These are phyloP conservation scores for Zalophus californianus DNA, from an alignment of 2,797 vertebrate genomes.

Conservation along the genomic window DNA sequence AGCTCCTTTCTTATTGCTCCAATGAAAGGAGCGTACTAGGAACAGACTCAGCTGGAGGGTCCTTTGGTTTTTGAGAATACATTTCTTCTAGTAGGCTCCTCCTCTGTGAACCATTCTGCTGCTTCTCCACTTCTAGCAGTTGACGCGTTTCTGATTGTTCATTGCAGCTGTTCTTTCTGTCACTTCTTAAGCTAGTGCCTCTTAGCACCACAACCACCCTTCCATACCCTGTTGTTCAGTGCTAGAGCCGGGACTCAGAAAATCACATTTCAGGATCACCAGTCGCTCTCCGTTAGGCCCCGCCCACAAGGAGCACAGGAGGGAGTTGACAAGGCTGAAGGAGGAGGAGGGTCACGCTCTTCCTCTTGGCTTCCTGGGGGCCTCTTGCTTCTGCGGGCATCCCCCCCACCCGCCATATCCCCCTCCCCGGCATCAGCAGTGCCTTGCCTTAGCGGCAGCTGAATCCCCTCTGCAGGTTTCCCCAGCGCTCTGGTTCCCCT, in stretches of 20 bases:
- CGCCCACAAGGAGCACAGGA: not conserved
- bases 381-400: not conserved
- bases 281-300: not conserved
- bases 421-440: not conserved
- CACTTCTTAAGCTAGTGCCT: not conserved
- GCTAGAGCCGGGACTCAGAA: not conserved
- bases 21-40: not conserved
- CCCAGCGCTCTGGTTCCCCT: not conserved
- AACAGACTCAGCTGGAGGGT: not conserved
- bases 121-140: not conserved
- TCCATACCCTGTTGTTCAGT: rapidly evolving
- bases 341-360: not conserved
- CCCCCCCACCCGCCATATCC: not conserved
- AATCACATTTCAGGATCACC: not conserved
- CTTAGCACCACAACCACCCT: not conserved
- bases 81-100: not conserved
- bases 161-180: not conserved
- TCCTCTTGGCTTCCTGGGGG: not conserved
- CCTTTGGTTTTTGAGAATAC: not conserved
- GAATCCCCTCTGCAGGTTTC: not conserved
- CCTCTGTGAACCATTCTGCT: not conserved
- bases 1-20: not conserved
- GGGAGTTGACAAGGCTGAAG: not conserved
- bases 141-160: not conserved
- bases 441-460: not conserved